Percentiles rank a stretch among this genome's conserved stretches.
These are phyloP conservation scores for Neolamprologus sp. DNA, from an alignment of 2,113 vertebrate species.

Conservation along the genomic window DNA sequence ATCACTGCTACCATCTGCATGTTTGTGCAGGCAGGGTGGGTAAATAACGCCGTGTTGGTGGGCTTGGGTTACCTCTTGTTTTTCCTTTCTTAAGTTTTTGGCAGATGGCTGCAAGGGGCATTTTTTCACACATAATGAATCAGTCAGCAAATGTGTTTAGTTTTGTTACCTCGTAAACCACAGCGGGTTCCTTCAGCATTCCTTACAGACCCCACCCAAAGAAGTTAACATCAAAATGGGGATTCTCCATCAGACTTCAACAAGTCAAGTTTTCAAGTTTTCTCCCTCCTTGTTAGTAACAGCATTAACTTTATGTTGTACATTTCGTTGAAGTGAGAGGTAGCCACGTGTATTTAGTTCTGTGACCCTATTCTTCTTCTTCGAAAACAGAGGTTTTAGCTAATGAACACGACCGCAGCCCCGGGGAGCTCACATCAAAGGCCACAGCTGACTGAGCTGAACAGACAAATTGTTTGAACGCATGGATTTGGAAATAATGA, in stretches of 20 bases:
- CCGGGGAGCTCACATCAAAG: slow-evolving; percentile 64
- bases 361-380: background rate
- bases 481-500: slow-evolving; percentile 68
- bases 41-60: slow-evolving; percentile 62
- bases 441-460: slow-evolving; percentile 58
- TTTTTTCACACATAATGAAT: slow-evolving; percentile 64
- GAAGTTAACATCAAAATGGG: background rate
- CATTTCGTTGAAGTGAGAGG: background rate
- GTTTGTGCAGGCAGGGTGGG: slow-evolving; percentile 63
- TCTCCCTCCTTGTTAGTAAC: background rate
- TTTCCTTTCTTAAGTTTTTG: background rate
- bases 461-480: slow-evolving; percentile 65
- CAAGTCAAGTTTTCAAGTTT: background rate
- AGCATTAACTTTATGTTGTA: background rate
- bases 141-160: slow-evolving; percentile 58
- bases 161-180: slow-evolving; percentile 55
- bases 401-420: slow-evolving; percentile 51
- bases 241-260: background rate
- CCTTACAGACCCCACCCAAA: slow-evolving; percentile 36
- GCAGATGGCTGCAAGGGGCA: slow-evolving; percentile 39
- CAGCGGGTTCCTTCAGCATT: slow-evolving; percentile 29
- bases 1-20: slow-evolving; percentile 60
- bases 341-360: background rate
- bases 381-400: slow-evolving; percentile 40
- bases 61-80: slow-evolving; percentile 48